Evolutionary conservation across 2,888 invertebrate species (phyloP).

Genomic region (Criorhina ranunculi): DNA sequence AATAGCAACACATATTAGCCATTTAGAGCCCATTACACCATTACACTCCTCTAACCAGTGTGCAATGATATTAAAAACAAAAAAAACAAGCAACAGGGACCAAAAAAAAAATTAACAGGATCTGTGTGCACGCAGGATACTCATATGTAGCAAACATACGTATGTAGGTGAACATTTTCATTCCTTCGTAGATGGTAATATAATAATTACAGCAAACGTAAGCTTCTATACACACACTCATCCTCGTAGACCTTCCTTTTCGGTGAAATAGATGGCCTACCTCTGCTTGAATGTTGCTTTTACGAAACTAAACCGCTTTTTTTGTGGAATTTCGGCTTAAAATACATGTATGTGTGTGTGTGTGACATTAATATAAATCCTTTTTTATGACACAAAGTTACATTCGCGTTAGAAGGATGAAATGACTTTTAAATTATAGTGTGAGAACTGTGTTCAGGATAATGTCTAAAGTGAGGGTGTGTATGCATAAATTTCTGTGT

Average conservation of each 20-base stretch:
- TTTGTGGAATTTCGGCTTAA: conserved; percentile 26
- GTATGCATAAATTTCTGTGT: conserved; percentile 2
- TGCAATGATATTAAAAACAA: conserved; percentile 19
- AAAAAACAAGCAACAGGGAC: conserved; percentile 11
- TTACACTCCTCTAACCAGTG: conserved; percentile 9
- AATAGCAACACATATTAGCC: conserved; percentile 40
- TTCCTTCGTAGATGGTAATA: conserved; percentile 12
- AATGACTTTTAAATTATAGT: conserved; percentile 59
- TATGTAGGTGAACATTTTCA: conserved; percentile 12
- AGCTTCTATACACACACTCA: not conserved
- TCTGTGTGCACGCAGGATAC: conserved; percentile 27
- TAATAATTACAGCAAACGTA: conserved; percentile 32
- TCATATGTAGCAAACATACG: not conserved
- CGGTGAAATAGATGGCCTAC: too few species aligned
- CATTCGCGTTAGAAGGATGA: conserved; percentile 26
- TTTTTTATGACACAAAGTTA: conserved; percentile 59
- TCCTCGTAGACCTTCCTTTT: too few species aligned
- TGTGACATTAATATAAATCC: conserved; percentile 33
- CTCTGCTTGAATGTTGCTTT: conserved; percentile 4
- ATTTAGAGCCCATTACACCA: conserved; percentile 24
- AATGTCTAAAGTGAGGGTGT: conserved; percentile 8
- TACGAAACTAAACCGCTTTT: conserved; percentile 21
- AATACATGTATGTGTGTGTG: conserved; percentile 17
- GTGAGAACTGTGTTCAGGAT: conserved; percentile 39
- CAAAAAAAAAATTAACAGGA: conserved; percentile 12